Evolutionary conservation across 2,113 vertebrate genomes (phyloP).

Genomic region (Heterotilapia buettikoferi): DNA sequence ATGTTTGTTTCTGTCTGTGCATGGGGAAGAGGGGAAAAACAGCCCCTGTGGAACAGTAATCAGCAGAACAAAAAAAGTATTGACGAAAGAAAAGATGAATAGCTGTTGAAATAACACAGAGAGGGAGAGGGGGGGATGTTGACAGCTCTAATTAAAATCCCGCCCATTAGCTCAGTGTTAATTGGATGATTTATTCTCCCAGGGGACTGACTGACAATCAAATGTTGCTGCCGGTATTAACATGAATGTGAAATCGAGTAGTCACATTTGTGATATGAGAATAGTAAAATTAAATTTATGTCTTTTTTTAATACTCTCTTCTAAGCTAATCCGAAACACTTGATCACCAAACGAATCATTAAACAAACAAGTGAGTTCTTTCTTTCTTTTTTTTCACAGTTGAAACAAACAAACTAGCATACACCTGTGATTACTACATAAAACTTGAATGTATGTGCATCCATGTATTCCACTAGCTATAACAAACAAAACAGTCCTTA

Average conservation of each 20-base stretch:
- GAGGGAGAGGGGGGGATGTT: constrained; percentile 9
- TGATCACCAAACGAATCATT: neutral
- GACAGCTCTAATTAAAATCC: constrained; percentile 66
- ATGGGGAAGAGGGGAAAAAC: neutral
- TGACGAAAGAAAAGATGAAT: constrained; percentile 48
- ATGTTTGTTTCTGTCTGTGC: neutral
- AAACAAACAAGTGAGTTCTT: neutral
- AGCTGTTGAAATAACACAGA: constrained; percentile 49
- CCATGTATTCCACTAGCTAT: neutral
- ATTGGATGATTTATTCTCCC: constrained; percentile 66
- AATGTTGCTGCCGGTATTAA: constrained; percentile 32
- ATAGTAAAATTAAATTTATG: constrained; percentile 3
- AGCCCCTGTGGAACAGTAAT: constrained; percentile 51
- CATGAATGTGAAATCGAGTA: constrained; percentile 27
- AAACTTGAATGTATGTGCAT: neutral
- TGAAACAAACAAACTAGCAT: neutral
- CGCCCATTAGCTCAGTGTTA: constrained; percentile 60
- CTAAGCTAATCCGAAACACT: neutral
- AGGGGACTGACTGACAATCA: constrained; percentile 55
- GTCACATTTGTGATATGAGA: constrained; percentile 8
- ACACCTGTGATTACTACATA: neutral
- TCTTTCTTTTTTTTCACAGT: neutral
- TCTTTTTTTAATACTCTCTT: neutral
- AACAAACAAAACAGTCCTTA: neutral
- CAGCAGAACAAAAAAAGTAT: constrained; percentile 48